Percentiles rank a stretch among this genome's conserved stretches.
These are phyloP conservation scores for Lacanobia oleracea DNA, from an alignment of 2,888 invertebrate genomes.

Conservation along the genomic window DNA sequence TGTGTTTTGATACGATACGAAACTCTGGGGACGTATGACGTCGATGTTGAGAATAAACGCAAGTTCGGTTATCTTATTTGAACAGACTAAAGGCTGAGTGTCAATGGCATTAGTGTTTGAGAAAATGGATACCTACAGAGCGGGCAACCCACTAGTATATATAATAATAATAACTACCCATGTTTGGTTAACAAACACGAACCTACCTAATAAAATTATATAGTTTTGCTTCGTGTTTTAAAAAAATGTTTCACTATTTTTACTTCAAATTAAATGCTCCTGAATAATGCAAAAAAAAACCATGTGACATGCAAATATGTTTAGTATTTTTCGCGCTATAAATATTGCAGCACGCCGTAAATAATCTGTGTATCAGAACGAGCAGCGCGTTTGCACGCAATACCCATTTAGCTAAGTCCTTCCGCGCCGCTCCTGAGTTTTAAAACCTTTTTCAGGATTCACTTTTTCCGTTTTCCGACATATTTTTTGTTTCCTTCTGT, in stretches of 20 bases:
- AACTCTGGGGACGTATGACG: slow-evolving; percentile 3
- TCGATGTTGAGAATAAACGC: slow-evolving; percentile 32
- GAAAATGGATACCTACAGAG: slow-evolving; percentile 29
- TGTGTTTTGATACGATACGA: slow-evolving; percentile 36
- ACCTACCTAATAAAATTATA: not conserved
- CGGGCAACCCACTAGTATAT: not conserved
- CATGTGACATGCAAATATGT: slow-evolving; percentile 48
- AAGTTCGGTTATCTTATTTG: slow-evolving; percentile 71
- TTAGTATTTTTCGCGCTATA: slow-evolving; percentile 12
- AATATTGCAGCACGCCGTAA: slow-evolving; percentile 23
- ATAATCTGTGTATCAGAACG: slow-evolving; percentile 30
- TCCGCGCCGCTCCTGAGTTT: slow-evolving; percentile 17
- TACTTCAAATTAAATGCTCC: slow-evolving; percentile 23
- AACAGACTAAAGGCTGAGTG: slow-evolving; percentile 59
- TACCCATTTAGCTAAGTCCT: slow-evolving; percentile 22
- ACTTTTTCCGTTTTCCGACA: slow-evolving; percentile 22
- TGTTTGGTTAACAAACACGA: slow-evolving; percentile 5
- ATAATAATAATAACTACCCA: not conserved
- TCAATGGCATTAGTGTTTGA: slow-evolving; percentile 34
- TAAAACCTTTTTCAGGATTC: slow-evolving; percentile 30
- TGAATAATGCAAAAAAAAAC: slow-evolving; percentile 43
- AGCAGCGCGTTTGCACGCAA: slow-evolving; percentile 36
- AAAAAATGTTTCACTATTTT: slow-evolving; percentile 17
- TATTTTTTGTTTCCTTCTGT: slow-evolving; percentile 5
- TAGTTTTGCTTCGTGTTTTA: not conserved